Conservation (phyloP, 2,797 vertebrate genomes). For the Ceryle rudis region DNA sequence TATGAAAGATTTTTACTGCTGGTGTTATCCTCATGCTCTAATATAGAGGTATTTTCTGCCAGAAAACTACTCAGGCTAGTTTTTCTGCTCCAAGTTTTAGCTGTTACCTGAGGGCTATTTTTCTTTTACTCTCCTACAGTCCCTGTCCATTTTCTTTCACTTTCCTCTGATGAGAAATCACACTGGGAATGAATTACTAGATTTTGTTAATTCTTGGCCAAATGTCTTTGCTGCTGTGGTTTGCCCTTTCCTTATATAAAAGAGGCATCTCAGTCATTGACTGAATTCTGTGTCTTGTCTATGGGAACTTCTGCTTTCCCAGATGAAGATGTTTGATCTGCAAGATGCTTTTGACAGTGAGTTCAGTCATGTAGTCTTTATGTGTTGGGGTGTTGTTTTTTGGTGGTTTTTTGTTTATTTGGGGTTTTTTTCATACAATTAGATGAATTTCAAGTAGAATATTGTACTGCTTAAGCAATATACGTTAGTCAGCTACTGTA, state of each 20-base stretch:
- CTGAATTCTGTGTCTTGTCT: neutral
- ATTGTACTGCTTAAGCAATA: neutral
- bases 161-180: neutral
- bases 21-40: neutral
- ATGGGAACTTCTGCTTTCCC: neutral
- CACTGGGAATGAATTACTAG: neutral
- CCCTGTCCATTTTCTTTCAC: neutral
- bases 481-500: neutral
- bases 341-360: neutral
- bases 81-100: slow-evolving; percentile 1
- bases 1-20: neutral
- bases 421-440: neutral
- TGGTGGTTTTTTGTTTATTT: too few relatives aligned
- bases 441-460: neutral
- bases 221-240: neutral
- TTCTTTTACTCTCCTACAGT: neutral
- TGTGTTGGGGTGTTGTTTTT: too few relatives aligned
- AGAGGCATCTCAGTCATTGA: neutral
- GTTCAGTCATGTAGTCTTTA: neutral
- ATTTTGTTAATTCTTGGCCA: neutral
- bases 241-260: neutral
- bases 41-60: neutral
- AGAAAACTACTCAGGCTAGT: neutral
- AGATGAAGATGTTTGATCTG: neutral
- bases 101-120: neutral